A percentile compares a stretch with the other conserved stretches of the same genome.
phyloP scores from a whole-genome alignment of 1,140 invertebrate species.

The Drosophila baimaii region DNA sequence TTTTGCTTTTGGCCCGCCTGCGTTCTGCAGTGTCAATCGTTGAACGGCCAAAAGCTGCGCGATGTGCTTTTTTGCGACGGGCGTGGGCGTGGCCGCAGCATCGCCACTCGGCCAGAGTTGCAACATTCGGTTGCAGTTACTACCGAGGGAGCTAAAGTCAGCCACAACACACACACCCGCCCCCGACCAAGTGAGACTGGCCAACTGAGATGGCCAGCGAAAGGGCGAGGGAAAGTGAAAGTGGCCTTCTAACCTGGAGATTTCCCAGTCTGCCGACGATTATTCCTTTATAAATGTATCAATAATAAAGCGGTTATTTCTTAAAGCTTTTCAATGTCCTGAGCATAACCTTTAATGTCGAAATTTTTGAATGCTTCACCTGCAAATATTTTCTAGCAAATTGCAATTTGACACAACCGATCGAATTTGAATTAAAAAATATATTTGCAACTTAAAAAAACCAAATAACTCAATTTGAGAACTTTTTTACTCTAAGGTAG shows the following conservation, averaged over 20 bases:
- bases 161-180: slow-evolving; percentile 13
- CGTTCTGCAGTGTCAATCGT: slow-evolving; percentile 39
- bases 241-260: slow-evolving; percentile 19
- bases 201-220: slow-evolving; percentile 2
- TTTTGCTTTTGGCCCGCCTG: slow-evolving; percentile 34
- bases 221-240: slow-evolving; percentile 15
- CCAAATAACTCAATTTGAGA: too few relatives aligned
- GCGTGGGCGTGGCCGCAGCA: slow-evolving; percentile 51
- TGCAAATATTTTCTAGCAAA: too few relatives aligned
- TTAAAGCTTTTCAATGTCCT: not conserved
- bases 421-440: too few relatives aligned
- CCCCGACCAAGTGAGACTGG: slow-evolving; percentile 10
- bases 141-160: slow-evolving; percentile 15
- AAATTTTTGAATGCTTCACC: not conserved
- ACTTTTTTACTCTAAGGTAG: too few relatives aligned
- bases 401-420: too few relatives aligned
- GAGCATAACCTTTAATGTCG: not conserved
- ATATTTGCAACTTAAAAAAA: too few relatives aligned
- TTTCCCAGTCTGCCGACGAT: not conserved
- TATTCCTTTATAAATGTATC: slow-evolving; percentile 3
- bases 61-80: slow-evolving; percentile 66
- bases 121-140: slow-evolving; percentile 53
- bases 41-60: slow-evolving; percentile 56
- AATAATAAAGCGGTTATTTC: not conserved
- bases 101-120: slow-evolving; percentile 35